A percentile compares a stretch with the other conserved stretches of the same genome.
phyloP scores from a whole-genome alignment of 1,140 invertebrate species.

The Andrena cerasifolii region DNA sequence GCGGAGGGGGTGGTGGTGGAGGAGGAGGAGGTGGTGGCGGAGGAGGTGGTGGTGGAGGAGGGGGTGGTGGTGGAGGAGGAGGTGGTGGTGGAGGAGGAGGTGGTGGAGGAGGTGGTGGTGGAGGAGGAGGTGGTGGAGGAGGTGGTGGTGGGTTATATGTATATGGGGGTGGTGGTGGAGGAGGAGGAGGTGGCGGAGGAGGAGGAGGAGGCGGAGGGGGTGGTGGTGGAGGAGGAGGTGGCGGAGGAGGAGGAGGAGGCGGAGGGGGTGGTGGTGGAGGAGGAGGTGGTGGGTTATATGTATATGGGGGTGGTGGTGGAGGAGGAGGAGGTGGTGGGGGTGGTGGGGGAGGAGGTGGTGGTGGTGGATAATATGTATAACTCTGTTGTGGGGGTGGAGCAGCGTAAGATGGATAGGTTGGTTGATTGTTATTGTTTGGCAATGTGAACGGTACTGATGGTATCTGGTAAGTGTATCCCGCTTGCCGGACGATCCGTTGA shows the following conservation, averaged over 20 bases:
- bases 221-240: no score
- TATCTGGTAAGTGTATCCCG: conserved; percentile 69
- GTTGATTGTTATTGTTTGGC: not conserved
- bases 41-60: conserved; percentile 64
- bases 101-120: conserved; percentile 53
- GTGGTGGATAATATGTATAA: not conserved
- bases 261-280: conserved; percentile 24
- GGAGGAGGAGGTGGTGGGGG: conserved; percentile 55
- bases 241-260: conserved; percentile 56
- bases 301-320: conserved; percentile 59
- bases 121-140: conserved; percentile 60
- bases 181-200: no score
- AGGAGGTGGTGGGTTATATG: conserved; percentile 11
- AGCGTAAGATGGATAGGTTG: not conserved
- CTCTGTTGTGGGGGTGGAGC: conserved; percentile 5
- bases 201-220: conserved; percentile 63
- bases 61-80: conserved; percentile 44
- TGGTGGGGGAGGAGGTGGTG: conserved; percentile 7
- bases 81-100: conserved; percentile 15
- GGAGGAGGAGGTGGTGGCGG: no score
- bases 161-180: conserved; percentile 18
- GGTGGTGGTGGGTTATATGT: conserved; percentile 39
- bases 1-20: no score
- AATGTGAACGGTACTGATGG: conserved; percentile 63
- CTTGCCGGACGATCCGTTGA: conserved; percentile 59